These are phyloP conservation scores for Drosophila sp. DNA, from an alignment of 1,140 invertebrate genomes.

Conservation along the genomic window DNA sequence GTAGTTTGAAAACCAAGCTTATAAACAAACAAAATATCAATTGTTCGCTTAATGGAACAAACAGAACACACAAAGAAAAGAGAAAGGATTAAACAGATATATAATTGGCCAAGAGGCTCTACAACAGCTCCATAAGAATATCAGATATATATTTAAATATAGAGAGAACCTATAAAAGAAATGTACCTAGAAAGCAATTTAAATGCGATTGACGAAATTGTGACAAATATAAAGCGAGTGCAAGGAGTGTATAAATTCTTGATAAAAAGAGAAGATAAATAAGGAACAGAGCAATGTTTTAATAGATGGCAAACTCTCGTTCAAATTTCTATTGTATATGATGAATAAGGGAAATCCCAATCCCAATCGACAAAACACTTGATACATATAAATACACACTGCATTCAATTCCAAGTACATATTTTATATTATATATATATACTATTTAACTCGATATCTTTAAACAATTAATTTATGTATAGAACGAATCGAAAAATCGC, in stretches of 20 bases:
- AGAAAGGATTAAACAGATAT: background rate
- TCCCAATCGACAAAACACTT: slow-evolving; percentile 13
- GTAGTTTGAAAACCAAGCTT: slow-evolving; percentile 41
- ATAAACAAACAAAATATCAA: slow-evolving; percentile 12
- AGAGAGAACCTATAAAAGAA: slow-evolving; percentile 56
- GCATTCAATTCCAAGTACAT: slow-evolving; percentile 76
- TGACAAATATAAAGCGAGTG: slow-evolving; percentile 72
- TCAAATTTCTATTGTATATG: slow-evolving; percentile 42
- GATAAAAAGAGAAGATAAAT: background rate
- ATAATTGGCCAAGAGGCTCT: slow-evolving; percentile 42
- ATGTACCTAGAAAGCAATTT: slow-evolving; percentile 81
- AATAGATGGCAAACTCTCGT: slow-evolving; percentile 10
- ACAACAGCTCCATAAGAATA: slow-evolving; percentile 15
- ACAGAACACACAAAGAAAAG: background rate
- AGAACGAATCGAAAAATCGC: slow-evolving; percentile 30
- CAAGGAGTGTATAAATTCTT: slow-evolving; percentile 3
- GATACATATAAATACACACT: slow-evolving; percentile 51
- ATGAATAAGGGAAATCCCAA: background rate
- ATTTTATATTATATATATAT: slow-evolving; percentile 75
- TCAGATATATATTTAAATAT: slow-evolving; percentile 14
- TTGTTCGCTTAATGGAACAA: slow-evolving; percentile 5
- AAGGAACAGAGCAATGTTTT: slow-evolving; percentile 1
- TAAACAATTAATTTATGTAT: slow-evolving; percentile 52
- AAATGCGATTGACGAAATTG: slow-evolving; percentile 80
- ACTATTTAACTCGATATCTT: slow-evolving; percentile 66